Base-by-base conservation (phyloP, 2,888 invertebrate species). In the Diogma glabrata region DNA sequence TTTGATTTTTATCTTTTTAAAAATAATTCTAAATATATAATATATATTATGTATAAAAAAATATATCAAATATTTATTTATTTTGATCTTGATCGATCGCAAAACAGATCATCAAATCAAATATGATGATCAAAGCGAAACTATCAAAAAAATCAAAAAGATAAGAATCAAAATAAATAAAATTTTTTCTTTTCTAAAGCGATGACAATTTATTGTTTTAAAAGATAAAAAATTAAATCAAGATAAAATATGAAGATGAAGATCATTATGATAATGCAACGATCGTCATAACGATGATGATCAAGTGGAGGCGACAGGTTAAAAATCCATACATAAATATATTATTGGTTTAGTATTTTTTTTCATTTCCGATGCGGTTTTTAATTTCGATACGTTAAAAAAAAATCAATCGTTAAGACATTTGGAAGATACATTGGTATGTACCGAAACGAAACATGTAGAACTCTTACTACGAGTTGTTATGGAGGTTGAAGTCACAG, bases 1-100 rank as follows among this genome's bases (percentile, higher is more conserved):
- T 23, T 22, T 43, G 43, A 43, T 43, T 23, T 43, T 43, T 43
- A 43, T 43, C 43, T 43, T 23, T 43, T 23, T 43, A 22, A 43
- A 22, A 43, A 43, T 9, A 22, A 22, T 43, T 43, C 43, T 22
- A 43, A 43, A 43, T 43, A n/a, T n/a, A n/a, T 23, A 43, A 43
- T 22, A 43, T 43, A 43, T 43, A 43, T 43, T 22, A 43, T 22
- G 43, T 43, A 43, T 23, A 43, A 43, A 43, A 43, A 43, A 43
- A 43, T 43, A 43, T 43, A 43, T 43, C 43, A 43, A 43, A 43
- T 43, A 43, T 43, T 43, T 43, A 43, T n/a, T n/a, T 43, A 43
- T 43, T 43, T 43, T 43, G 20, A 43, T 43, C 43, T 22, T 22
- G 23, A 43, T 22, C n/a, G 43, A 43, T 43, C 43, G 43, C 23